Conservation (phyloP, 2,797 vertebrate species). For the Mormyrops boulengeri region DNA sequence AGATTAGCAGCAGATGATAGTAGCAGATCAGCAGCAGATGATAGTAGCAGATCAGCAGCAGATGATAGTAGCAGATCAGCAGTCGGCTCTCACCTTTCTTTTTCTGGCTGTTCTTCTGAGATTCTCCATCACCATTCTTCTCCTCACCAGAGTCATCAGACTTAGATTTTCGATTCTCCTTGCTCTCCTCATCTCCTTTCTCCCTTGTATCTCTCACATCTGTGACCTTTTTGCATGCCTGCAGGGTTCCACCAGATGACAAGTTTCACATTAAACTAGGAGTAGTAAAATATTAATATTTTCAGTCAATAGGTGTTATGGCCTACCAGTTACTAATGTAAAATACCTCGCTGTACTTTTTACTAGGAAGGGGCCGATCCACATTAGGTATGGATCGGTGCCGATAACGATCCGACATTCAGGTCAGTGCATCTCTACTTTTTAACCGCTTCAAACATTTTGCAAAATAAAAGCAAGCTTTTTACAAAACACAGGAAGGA, state of each 20-base stretch:
- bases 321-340: neutral
- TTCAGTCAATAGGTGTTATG: neutral
- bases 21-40: no score
- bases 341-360: neutral
- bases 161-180: constrained; percentile 89
- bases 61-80: no score
- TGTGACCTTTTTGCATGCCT: constrained; percentile 68
- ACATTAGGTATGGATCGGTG: neutral
- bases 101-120: constrained; percentile 80
- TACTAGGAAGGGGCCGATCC: neutral
- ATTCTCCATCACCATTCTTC: constrained; percentile 86
- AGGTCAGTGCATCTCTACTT: neutral
- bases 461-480: neutral
- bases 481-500: neutral
- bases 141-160: constrained; percentile 93
- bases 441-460: neutral
- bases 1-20: no score
- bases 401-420: neutral
- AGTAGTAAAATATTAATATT: neutral
- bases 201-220: constrained; percentile 83
- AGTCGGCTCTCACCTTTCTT: constrained; percentile 73
- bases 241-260: constrained; percentile 47
- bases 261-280: neutral
- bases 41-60: no score
- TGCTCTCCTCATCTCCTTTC: constrained; percentile 84